Conservation (phyloP, 2,797 vertebrate species). For the Danio aesculapii region DNA sequence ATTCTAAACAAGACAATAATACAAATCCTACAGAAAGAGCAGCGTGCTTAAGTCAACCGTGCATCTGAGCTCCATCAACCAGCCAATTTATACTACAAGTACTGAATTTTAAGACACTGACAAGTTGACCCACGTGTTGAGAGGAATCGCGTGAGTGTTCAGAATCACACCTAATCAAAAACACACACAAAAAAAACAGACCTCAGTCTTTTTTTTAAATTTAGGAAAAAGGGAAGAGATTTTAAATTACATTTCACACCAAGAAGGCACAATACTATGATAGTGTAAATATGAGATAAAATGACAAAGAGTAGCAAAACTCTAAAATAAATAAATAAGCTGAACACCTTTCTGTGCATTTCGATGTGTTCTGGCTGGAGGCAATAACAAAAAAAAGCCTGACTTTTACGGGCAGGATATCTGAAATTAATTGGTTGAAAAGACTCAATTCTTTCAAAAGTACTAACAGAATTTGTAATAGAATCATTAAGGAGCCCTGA, state of each 20-base stretch:
- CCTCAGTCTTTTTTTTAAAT: not conserved
- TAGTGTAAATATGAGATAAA: not conserved
- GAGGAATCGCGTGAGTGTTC: slow-evolving; percentile 20
- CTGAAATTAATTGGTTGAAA: not conserved
- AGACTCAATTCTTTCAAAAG: not conserved
- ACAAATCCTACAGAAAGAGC: slow-evolving; percentile 58
- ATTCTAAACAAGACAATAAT: slow-evolving; percentile 57
- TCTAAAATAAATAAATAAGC: not conserved
- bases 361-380: not conserved
- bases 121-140: slow-evolving; percentile 49
- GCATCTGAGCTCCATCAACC: slow-evolving; percentile 17
- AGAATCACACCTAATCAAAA: slow-evolving; percentile 35
- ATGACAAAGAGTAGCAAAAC: not conserved
- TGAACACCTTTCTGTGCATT: not conserved
- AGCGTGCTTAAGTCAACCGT: slow-evolving; percentile 46
- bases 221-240: too few species aligned
- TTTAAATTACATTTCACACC: too few species aligned
- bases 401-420: not conserved
- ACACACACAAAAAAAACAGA: not conserved
- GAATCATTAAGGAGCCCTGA: not conserved
- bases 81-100: slow-evolving; percentile 56
- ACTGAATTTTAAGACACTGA: slow-evolving; percentile 59
- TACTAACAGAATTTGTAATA: not conserved
- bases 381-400: not conserved
- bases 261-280: not conserved